Evolutionary conservation across 2,888 invertebrate species (phyloP).

Genomic region (Tenthredo mesomela): DNA sequence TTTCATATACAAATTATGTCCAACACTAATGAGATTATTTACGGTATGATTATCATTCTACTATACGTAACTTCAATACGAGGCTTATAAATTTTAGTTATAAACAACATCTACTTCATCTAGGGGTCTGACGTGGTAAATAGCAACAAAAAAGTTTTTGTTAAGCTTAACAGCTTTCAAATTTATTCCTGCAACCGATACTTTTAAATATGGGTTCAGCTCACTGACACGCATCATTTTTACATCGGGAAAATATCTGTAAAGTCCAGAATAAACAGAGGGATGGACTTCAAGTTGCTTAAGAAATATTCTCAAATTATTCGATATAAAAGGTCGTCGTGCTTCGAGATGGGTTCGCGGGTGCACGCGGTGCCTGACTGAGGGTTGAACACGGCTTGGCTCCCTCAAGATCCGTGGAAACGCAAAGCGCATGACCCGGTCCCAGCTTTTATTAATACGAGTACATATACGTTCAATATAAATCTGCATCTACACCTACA

Average conservation of each 20-base stretch:
- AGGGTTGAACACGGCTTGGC: slow-evolving; percentile 67
- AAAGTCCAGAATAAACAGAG: background rate
- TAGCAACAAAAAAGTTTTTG: slow-evolving; percentile 12
- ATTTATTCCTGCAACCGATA: slow-evolving; percentile 22
- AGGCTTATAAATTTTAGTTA: background rate
- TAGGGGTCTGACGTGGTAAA: background rate
- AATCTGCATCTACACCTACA: background rate
- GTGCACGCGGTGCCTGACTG: slow-evolving; percentile 75
- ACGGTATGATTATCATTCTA: slow-evolving; percentile 43
- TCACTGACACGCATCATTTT: slow-evolving; percentile 36
- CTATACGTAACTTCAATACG: slow-evolving; percentile 18
- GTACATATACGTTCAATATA: slow-evolving; percentile 20
- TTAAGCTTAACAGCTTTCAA: background rate
- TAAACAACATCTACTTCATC: slow-evolving; percentile 37
- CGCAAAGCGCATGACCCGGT: slow-evolving; percentile 61
- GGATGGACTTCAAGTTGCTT: background rate
- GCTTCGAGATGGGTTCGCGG: slow-evolving; percentile 61
- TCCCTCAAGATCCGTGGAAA: slow-evolving; percentile 51
- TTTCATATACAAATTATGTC: background rate
- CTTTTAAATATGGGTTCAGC: background rate
- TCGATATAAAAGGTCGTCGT: slow-evolving; percentile 16
- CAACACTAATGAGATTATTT: slow-evolving; percentile 18
- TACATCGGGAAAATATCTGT: background rate
- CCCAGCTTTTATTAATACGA: background rate
- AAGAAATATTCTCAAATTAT: slow-evolving; percentile 16